A percentile compares a stretch with the other conserved stretches of the same genome.
Conservation (phyloP, 2,113 vertebrate genomes). For the Geococcyx californianus region DNA sequence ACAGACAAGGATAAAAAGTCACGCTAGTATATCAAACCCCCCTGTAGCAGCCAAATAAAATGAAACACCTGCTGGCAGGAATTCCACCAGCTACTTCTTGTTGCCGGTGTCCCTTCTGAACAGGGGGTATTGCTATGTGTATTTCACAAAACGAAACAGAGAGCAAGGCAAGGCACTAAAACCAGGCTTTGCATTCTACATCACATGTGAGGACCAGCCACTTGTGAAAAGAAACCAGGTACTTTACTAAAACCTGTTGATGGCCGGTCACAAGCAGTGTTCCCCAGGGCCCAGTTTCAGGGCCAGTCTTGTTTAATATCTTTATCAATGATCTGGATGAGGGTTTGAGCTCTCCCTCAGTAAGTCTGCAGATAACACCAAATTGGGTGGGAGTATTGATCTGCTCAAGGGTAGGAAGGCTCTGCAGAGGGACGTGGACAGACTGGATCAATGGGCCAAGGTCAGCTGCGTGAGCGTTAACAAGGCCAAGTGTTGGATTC, state of each 20-base stretch:
- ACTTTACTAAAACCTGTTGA: background rate
- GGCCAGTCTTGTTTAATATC: too few relatives aligned
- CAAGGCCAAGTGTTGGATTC: too few relatives aligned
- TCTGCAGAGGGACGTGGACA: too few relatives aligned
- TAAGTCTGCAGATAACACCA: too few relatives aligned
- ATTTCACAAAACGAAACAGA: background rate
- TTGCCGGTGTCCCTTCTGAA: background rate
- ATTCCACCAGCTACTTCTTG: background rate
- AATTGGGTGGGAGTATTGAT: too few relatives aligned
- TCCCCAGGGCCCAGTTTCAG: too few relatives aligned
- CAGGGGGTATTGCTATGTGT: background rate
- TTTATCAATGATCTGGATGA: too few relatives aligned
- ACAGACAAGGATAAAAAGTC: background rate
- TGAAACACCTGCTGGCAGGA: background rate
- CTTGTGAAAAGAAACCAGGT: background rate
- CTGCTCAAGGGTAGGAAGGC: too few relatives aligned
- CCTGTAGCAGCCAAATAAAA: background rate
- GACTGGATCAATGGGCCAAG: too few relatives aligned
- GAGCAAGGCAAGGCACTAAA: background rate
- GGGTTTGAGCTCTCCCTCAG: too few relatives aligned
- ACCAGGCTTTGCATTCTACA: background rate
- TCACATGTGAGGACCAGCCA: background rate
- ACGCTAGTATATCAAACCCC: background rate
- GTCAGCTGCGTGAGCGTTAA: too few relatives aligned
- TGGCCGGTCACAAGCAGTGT: too few relatives aligned